Evolutionary conservation across 2,888 invertebrate species (phyloP).

Genomic region (Furcula furcula): DNA sequence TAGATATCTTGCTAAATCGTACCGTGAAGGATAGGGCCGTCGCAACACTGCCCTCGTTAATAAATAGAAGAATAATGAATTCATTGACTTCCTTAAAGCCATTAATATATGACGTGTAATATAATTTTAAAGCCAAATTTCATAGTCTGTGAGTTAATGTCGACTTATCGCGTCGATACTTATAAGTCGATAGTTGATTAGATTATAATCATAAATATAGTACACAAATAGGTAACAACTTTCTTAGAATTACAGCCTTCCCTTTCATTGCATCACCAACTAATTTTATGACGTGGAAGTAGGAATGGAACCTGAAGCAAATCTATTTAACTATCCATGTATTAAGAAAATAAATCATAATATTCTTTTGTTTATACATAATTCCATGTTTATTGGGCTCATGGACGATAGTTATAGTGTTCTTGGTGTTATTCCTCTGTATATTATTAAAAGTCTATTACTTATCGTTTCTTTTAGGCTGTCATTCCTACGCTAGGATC

Average conservation of each 20-base stretch:
- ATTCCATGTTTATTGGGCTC: neutral
- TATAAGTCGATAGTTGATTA: slow-evolving; percentile 72
- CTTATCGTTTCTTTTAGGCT: slow-evolving; percentile 24
- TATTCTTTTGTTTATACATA: no score
- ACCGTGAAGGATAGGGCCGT: slow-evolving; percentile 51
- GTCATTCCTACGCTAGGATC: slow-evolving; percentile 36
- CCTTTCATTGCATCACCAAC: slow-evolving; percentile 41
- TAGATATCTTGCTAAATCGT: slow-evolving; percentile 66
- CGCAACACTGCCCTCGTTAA: slow-evolving; percentile 41
- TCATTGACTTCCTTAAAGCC: slow-evolving; percentile 77
- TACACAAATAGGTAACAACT: slow-evolving; percentile 77
- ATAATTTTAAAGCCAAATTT: slow-evolving; percentile 82
- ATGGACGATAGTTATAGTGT: neutral
- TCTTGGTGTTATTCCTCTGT: neutral
- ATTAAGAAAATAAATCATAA: no score
- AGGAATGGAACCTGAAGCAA: no score
- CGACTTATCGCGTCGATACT: slow-evolving; percentile 67
- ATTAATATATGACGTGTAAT: slow-evolving; percentile 66
- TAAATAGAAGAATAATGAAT: slow-evolving; percentile 71
- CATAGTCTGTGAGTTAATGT: slow-evolving; percentile 80
- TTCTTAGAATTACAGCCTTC: slow-evolving; percentile 72
- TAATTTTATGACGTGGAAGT: slow-evolving; percentile 14
- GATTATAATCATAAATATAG: slow-evolving; percentile 68
- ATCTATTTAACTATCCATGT: no score
- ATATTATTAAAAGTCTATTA: neutral